Percentiles rank a stretch among this genome's conserved stretches.
phyloP scores from a whole-genome alignment of 2,113 vertebrate species.

The Pterocles orientalis region DNA sequence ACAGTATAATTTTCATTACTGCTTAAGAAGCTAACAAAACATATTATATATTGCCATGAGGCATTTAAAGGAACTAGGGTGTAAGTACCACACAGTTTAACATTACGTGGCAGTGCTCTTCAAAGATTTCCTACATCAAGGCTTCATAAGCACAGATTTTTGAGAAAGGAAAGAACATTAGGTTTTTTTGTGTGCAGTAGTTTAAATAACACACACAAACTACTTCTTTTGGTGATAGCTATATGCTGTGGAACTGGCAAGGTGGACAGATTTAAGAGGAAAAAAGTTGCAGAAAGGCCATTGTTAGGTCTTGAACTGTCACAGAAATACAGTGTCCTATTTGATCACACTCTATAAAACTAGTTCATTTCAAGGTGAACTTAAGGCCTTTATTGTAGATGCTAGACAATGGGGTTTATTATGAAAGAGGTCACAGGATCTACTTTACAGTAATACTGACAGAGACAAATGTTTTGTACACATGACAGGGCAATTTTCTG shows the following conservation, averaged over 20 bases:
- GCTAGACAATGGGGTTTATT: slow-evolving; percentile 56
- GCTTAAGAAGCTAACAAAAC: not conserved
- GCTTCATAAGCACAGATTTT: not conserved
- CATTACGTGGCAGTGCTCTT: not conserved
- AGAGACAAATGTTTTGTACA: slow-evolving; percentile 65
- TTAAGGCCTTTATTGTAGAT: slow-evolving; percentile 58
- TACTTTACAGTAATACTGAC: slow-evolving; percentile 65
- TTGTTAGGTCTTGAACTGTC: not conserved
- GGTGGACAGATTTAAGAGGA: not conserved
- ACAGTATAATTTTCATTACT: not conserved
- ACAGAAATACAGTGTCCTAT: slow-evolving; percentile 33
- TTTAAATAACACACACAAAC: not conserved
- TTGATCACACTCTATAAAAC: slow-evolving; percentile 40
- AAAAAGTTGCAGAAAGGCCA: not conserved
- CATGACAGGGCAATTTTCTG: slow-evolving; percentile 66
- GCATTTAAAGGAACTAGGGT: not conserved
- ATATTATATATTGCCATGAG: not conserved
- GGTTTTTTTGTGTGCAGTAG: not conserved
- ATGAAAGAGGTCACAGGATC: slow-evolving; percentile 64
- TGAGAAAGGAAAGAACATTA: not conserved
- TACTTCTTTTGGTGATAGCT: not conserved
- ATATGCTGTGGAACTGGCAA: not conserved
- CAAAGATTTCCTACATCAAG: not conserved
- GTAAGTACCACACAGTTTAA: not conserved
- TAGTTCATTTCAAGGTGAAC: slow-evolving; percentile 63